A percentile compares a stretch with the other conserved stretches of the same genome.
Evolutionary conservation across 2,797 vertebrate species (phyloP).

Genomic region (Tokudaia tokunoshimensis): DNA sequence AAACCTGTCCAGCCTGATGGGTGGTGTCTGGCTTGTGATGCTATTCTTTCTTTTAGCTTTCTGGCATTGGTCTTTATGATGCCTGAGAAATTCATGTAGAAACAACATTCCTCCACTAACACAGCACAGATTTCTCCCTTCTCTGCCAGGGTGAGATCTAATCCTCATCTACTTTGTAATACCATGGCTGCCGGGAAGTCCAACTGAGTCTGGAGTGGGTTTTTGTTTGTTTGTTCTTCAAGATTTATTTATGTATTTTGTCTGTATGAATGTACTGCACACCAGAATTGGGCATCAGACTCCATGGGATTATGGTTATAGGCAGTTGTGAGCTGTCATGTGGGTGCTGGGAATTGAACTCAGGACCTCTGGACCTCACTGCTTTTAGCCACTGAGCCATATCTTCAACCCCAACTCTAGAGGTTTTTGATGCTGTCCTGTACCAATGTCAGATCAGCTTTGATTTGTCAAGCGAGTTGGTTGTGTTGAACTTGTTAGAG

Average conservation of each 20-base stretch:
- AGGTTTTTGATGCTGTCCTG: background rate
- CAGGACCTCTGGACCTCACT: background rate
- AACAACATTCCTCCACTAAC: background rate
- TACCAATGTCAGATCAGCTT: background rate
- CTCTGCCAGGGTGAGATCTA: background rate
- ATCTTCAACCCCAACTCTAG: background rate
- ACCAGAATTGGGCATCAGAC: background rate
- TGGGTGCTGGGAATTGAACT: background rate
- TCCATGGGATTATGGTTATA: background rate
- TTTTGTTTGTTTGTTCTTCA: background rate
- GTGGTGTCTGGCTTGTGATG: background rate
- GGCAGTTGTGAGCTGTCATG: background rate
- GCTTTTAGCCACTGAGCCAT: background rate
- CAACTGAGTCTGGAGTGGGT: background rate
- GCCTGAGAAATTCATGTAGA: background rate
- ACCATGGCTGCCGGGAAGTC: background rate
- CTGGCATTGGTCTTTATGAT: background rate
- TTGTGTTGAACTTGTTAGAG: background rate
- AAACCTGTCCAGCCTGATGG: background rate
- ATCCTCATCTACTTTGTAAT: background rate
- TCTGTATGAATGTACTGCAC: background rate
- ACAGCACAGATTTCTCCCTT: background rate
- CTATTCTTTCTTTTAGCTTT: background rate
- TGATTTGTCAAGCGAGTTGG: background rate
- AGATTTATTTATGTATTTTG: background rate